Evolutionary conservation across 2,888 invertebrate species (phyloP).

Genomic region (Charanyca ferruginea): DNA sequence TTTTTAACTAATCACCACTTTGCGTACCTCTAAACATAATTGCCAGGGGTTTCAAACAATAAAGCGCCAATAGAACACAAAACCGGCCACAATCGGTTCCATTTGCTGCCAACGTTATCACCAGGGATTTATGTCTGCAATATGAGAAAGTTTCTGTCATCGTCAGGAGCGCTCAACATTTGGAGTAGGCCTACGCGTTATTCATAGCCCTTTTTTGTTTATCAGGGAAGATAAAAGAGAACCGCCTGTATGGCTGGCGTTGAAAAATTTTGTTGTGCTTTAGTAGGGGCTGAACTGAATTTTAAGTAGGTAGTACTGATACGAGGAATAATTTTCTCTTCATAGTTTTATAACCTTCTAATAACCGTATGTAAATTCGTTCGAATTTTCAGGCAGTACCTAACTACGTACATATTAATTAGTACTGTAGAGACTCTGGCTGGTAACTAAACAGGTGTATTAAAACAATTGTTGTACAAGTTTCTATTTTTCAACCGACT

Average conservation of each 20-base stretch:
- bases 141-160: slow-evolving; percentile 61
- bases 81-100: slow-evolving; percentile 26
- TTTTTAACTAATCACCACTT: slow-evolving; percentile 17
- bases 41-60: slow-evolving; percentile 24
- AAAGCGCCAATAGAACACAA: slow-evolving; percentile 39
- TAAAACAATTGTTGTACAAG: no score
- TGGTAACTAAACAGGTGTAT: no score
- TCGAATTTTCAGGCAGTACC: no score
- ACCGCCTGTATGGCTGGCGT: slow-evolving; percentile 27
- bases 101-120: slow-evolving; percentile 49
- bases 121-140: slow-evolving; percentile 58
- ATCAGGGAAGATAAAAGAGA: slow-evolving; percentile 50
- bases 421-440: no score
- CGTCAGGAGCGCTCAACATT: slow-evolving; percentile 52
- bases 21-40: slow-evolving; percentile 8
- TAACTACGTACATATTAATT: no score
- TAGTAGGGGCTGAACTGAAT: slow-evolving; percentile 31
- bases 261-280: slow-evolving; percentile 32
- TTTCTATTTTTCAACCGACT: not conserved
- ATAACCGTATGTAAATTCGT: no score
- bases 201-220: slow-evolving; percentile 53
- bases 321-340: not conserved
- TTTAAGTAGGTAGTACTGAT: slow-evolving; percentile 13
- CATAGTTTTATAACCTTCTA: not conserved
- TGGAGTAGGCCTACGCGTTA: slow-evolving; percentile 43